Percentiles rank a stretch among this genome's conserved stretches.
Evolutionary conservation across 2,113 vertebrate species (phyloP).

Genomic region (Boulengeromyrus knoepffleri): DNA sequence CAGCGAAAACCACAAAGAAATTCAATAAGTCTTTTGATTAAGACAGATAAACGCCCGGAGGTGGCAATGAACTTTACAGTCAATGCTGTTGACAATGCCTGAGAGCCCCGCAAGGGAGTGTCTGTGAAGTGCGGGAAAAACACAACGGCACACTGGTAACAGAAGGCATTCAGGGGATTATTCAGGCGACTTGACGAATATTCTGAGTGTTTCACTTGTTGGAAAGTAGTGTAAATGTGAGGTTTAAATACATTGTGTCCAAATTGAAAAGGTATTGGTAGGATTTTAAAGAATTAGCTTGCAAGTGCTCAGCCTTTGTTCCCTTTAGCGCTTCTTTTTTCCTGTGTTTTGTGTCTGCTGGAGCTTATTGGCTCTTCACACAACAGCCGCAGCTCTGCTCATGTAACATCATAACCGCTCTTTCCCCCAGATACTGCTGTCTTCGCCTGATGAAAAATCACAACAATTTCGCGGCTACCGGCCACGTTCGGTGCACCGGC

Average conservation of each 20-base stretch:
- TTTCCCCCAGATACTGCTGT: background rate
- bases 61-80: slow-evolving; percentile 22
- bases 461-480: background rate
- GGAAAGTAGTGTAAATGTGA: background rate
- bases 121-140: slow-evolving; percentile 1
- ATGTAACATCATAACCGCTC: background rate
- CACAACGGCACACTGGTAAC: background rate
- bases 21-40: slow-evolving; percentile 26
- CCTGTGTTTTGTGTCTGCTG: background rate
- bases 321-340: background rate
- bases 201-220: background rate
- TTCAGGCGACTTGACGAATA: background rate
- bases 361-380: background rate
- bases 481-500: background rate
- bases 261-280: background rate
- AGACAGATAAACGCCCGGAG: slow-evolving; percentile 21
- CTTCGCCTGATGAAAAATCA: background rate
- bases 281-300: background rate
- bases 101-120: background rate
- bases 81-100: slow-evolving; percentile 18
- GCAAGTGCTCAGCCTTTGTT: background rate
- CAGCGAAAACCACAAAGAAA: slow-evolving; percentile 19
- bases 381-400: background rate
- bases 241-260: background rate
- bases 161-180: background rate